Evolutionary conservation across 2,797 vertebrate species (phyloP), one percentile per base, ranked within the genome.

Genomic region (Sitta carolinensis): DNA sequence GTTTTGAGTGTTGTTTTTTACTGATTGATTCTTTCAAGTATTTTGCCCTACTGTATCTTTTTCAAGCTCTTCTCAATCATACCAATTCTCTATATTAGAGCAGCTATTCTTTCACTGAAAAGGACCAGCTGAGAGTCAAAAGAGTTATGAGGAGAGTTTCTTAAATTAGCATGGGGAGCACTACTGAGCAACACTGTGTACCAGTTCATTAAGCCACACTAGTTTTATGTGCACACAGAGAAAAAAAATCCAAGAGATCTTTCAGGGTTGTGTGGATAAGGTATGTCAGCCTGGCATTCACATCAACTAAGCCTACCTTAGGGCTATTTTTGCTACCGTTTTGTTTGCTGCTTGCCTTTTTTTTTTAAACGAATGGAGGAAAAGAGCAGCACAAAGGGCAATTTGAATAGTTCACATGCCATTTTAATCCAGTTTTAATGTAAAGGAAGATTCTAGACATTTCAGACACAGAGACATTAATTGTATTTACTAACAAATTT

Each of bases 201-300:
- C 34, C 6, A 63, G 63, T 43, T 86, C 45, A 87, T 89, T 82
- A 94, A 68, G 63, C 51, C 72, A 64, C 11, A 5, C 34, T 50
- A 62, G 21, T 84, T 88, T 90, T 66, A 87, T 4, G 27, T 26
- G 51, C 23, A 16, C 13, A 7, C 1, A 91, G 23, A 89, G 43
- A 87, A 94, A 92, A 94, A 22, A 76, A 94, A 92, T 58, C 36
- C 72, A 54, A 73, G 79, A 47, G 45, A 67, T 22, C 30, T 68
- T 63, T 73, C 54, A 80, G 64, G 40, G 23, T 8, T 73, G 5
- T 59, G 26, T 40, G 42, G 50, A 34, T 79, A 88, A 93, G 30
- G n/a, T 57, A 34, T 19, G 30, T 38, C 58, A 54, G 19, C 20
- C 19, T 62, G 58, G 26, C 48, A 57, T 42, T 83, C 54, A 75